Evolutionary conservation across 2,797 vertebrate genomes (phyloP), one percentile per base, ranked within the genome.

Genomic region (Gobio occitaniae): DNA sequence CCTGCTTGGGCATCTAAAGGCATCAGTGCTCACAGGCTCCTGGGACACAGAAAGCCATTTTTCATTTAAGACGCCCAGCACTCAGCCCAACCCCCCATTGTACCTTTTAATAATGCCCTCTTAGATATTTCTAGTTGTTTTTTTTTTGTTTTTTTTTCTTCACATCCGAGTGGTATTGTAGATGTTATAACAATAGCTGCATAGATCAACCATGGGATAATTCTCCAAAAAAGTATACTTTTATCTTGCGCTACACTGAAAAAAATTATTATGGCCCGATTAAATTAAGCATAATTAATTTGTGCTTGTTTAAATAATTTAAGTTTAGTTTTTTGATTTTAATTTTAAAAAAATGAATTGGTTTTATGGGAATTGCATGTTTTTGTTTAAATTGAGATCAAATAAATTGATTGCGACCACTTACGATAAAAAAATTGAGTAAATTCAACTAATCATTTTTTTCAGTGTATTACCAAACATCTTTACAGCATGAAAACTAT

Each of bases 1-100:
- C 21, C 75, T 84, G 76, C 76, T 79, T 61, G 82, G 82, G 82
- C 61, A 69, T 70, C 78, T 77, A 44, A 77, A 81, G 75, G 83
- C 78, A 52, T 68, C 77, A 70, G 75, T 7, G 78, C 77, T 84
- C 78, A 68, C 29, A 78, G 71, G 72, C 85, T 85, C 80, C 47
- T 21, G 70, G 82, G 85, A 85, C 17, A 52, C 66, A 74, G 48
- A 63, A 69, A 84, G 81, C 36, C 83, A 88, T 88, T 89, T 89
- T 89, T 89, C 87, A 89, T 89, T 86, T 70, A 80, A 74, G 88
- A 84, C 78, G 77, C 59, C 85, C 63, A 54, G 71, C 17, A n/a
- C 83, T 50, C 54, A 10, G 68, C 82, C 82, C 86, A 87, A 78
- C 66, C 80, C 87, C 83, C 82, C 76, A 85, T 87, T 84, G 68